These are phyloP conservation scores for Oncorhynchus gorbuscha DNA, from an alignment of 2,113 vertebrate genomes.

Conservation along the genomic window DNA sequence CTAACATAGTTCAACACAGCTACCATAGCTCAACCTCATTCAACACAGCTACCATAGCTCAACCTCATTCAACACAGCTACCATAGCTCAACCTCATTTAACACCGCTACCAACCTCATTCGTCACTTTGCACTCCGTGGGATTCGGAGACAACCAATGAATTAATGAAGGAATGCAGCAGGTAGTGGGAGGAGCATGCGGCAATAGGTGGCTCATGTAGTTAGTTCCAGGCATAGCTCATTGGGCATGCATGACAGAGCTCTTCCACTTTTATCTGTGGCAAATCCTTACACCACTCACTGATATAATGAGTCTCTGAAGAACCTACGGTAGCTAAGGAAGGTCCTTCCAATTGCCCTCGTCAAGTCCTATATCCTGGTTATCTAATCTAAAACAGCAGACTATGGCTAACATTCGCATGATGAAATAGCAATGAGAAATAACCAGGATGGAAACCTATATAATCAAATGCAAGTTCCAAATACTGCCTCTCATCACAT, in stretches of 20 bases:
- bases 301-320: neutral
- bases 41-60: no score
- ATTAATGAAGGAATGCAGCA: neutral
- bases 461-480: no score
- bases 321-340: neutral
- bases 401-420: neutral
- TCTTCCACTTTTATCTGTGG: neutral
- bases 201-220: neutral
- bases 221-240: constrained; percentile 1
- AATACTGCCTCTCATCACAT: no score
- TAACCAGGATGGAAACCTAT: no score
- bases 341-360: neutral
- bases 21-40: no score
- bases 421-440: no score
- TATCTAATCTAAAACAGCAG: neutral
- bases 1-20: no score
- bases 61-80: no score
- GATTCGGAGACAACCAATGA: neutral
- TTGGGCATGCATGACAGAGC: neutral
- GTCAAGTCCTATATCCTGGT: no score
- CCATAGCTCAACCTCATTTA: no score
- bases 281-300: neutral
- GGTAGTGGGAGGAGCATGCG: constrained; percentile 37
- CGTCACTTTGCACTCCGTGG: no score
- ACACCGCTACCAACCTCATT: no score